phyloP scores from a whole-genome alignment of 2,888 invertebrate species.

The Volucella bombylans region DNA sequence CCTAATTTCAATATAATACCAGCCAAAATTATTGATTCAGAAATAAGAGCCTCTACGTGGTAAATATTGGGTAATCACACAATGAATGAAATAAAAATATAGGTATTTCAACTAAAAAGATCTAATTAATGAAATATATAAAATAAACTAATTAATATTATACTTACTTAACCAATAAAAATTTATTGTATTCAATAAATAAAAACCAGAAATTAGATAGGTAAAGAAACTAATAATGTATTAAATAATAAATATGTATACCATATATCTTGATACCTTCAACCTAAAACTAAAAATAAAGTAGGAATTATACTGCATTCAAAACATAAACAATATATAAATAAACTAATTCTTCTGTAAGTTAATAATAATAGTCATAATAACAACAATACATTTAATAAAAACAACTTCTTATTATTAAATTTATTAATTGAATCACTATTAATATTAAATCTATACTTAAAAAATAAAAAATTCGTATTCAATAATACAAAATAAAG shows the following conservation, averaged over 20 bases:
- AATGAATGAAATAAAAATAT: slow-evolving; percentile 88
- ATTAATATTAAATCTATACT: slow-evolving; percentile 85
- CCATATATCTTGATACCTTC: slow-evolving; percentile 88
- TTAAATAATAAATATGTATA: slow-evolving; percentile 88
- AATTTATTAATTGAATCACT: slow-evolving; percentile 82
- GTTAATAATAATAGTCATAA: slow-evolving; percentile 84
- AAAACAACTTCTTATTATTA: slow-evolving; percentile 83
- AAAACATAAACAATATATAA: slow-evolving; percentile 89
- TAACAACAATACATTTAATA: slow-evolving; percentile 84
- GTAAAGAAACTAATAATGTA: slow-evolving; percentile 87
- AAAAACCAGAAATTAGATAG: slow-evolving; percentile 81
- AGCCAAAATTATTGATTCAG: slow-evolving; percentile 89
- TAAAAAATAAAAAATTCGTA: slow-evolving; percentile 78
- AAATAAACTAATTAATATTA: slow-evolving; percentile 81
- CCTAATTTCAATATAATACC: no score
- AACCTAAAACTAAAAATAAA: slow-evolving; percentile 87
- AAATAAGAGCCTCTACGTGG: slow-evolving; percentile 89
- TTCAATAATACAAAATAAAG: slow-evolving; percentile 81
- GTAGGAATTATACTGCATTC: slow-evolving; percentile 87
- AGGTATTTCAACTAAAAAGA: slow-evolving; percentile 88
- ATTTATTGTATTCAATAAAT: slow-evolving; percentile 83
- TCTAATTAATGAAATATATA: slow-evolving; percentile 84
- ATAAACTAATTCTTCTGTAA: slow-evolving; percentile 85
- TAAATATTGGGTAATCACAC: slow-evolving; percentile 88
- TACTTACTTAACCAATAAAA: slow-evolving; percentile 84